Base-by-base conservation (phyloP, 2,797 vertebrate species). In the Sebastes vulpes region DNA sequence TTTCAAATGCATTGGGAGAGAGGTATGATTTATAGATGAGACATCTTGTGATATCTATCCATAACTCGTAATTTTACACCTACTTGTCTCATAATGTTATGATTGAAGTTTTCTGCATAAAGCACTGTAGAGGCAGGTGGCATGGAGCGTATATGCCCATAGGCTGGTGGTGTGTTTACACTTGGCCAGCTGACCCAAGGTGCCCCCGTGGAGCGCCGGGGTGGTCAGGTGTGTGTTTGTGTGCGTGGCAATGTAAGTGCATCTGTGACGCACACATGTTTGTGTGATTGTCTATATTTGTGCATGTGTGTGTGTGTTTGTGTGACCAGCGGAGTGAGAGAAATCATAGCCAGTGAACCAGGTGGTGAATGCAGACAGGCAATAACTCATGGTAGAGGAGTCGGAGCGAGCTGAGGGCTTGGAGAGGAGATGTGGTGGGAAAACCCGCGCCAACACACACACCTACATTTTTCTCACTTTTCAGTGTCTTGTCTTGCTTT, bases 281-380 rank as follows among this genome's bases (percentile, higher is more conserved):
- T 63, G 46, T 67, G 46, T 79, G 78, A 53, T 53, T 57, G 56
- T 72, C 14, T 46, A 7, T 46, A 46, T 48, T 38, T 80, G 31
- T 73, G 18, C 75, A 11, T 65, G 6, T 70, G 48, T 79, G 59
- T 79, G 59, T 86, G 65, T 69, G 72, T 58, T 11, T 69, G 57
- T 77, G 78, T 73, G 74, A 87, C 74, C 85, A 89, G 61, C 89
- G 87, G 82, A 93, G 90, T 93, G 89, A 89, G 85, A 84, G 76
- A 82, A 93, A 94, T 90, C 83, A 68, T 86, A 84, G 85, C 90
- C 85, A 94, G 89, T 93, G 90, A 94, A 93, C 77, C 93, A 91
- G 91, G 85, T 90, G 89, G 91, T 89, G 85, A 87, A 92, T 63
- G 84, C 89, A 93, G 89, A 90, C 89, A 84, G 83, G 85, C 84